These are phyloP conservation scores for Carposina sasakii DNA, from an alignment of 1,140 invertebrate species.

Conservation along the genomic window DNA sequence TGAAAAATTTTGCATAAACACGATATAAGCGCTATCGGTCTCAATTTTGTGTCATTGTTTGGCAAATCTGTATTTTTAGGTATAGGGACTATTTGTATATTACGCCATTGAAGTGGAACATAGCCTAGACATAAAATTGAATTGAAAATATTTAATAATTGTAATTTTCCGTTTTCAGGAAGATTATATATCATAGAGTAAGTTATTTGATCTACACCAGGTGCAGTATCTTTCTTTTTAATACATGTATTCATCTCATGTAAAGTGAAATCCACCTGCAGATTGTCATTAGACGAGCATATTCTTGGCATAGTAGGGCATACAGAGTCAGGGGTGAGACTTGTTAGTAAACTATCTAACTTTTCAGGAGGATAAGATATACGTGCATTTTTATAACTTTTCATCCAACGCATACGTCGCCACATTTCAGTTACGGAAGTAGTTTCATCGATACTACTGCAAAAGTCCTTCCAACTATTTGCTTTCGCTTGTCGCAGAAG, in stretches of 20 bases:
- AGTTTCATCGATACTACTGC: slow-evolving; percentile 12
- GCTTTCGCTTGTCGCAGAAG: too few relatives aligned
- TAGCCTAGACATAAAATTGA: not conserved
- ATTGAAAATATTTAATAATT: slow-evolving; percentile 18
- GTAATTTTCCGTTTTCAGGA: slow-evolving; percentile 11
- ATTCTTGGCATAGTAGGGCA: too few relatives aligned
- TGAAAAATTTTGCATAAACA: slow-evolving; percentile 31
- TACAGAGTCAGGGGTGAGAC: too few relatives aligned
- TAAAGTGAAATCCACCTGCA: slow-evolving; percentile 14
- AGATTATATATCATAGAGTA: slow-evolving; percentile 33
- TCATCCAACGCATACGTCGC: slow-evolving; percentile 16
- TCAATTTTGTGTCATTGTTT: not conserved
- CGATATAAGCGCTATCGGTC: slow-evolving; percentile 31
- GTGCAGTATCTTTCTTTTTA: slow-evolving; percentile 26
- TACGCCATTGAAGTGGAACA: slow-evolving; percentile 18
- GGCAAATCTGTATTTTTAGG: not conserved
- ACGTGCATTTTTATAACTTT: too few relatives aligned
- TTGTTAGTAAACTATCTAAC: too few relatives aligned
- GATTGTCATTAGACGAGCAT: slow-evolving; percentile 3
- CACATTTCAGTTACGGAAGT: slow-evolving; percentile 14
- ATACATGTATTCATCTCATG: slow-evolving; percentile 22
- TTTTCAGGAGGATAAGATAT: too few relatives aligned
- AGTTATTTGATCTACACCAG: slow-evolving; percentile 25
- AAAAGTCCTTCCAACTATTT: slow-evolving; percentile 18
- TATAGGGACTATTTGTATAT: slow-evolving; percentile 14